Evolutionary conservation across 2,113 vertebrate genomes (phyloP).

Genomic region (Rhinolophus sinicus): DNA sequence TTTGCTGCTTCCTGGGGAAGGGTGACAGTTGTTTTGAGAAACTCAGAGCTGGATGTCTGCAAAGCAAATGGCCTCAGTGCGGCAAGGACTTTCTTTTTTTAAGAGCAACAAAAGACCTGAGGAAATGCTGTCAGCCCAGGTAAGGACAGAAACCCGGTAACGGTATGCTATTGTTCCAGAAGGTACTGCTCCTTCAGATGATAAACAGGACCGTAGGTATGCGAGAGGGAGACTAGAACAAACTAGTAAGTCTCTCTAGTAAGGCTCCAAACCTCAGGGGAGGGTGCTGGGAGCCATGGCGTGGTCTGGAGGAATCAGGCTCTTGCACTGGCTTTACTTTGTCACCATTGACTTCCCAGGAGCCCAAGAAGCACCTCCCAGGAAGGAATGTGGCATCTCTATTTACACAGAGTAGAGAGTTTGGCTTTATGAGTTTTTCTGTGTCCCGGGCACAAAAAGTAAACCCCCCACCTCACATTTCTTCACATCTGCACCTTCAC

Average conservation of each 20-base stretch:
- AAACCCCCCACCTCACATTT: background rate
- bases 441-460: background rate
- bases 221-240: background rate
- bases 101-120: background rate
- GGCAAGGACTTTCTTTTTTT: background rate
- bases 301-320: accelerated
- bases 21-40: background rate
- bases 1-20: background rate
- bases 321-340: background rate
- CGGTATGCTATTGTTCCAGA: background rate
- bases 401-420: background rate
- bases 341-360: background rate
- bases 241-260: background rate
- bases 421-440: background rate
- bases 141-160: background rate
- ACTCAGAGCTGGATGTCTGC: background rate
- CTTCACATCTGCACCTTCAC: background rate
- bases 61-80: background rate
- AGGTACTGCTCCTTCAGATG: background rate
- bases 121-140: background rate
- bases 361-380: background rate
- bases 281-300: accelerated
- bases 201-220: accelerated
- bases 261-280: background rate
- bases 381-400: background rate